A percentile compares a stretch with the other conserved stretches of the same genome.
These are phyloP conservation scores for Melozone crissalis DNA, from an alignment of 2,113 vertebrate species.

Conservation along the genomic window DNA sequence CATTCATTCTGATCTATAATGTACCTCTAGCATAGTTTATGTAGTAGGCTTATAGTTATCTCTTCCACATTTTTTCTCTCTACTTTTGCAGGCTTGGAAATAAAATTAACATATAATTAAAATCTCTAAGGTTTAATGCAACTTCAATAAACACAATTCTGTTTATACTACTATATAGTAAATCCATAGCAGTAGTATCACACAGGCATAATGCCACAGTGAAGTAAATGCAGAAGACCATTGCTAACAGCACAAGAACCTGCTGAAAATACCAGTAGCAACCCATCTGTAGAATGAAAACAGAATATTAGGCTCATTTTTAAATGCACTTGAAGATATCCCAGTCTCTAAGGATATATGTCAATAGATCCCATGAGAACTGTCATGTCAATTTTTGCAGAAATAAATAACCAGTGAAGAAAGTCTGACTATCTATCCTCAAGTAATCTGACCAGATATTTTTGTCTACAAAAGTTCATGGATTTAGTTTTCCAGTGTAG, in stretches of 20 bases:
- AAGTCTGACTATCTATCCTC: not conserved
- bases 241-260: not conserved
- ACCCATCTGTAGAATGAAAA: not conserved
- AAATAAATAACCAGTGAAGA: slow-evolving; percentile 7
- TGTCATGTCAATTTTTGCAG: not conserved
- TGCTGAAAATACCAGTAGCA: not conserved
- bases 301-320: not conserved
- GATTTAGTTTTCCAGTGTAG: not conserved
- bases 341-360: not conserved
- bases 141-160: not conserved
- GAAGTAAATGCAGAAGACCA: not conserved
- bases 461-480: not conserved
- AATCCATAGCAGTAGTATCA: not conserved
- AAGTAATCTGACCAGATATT: not conserved
- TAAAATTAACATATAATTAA: not conserved
- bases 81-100: not conserved
- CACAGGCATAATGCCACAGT: not conserved
- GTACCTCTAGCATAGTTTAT: not conserved
- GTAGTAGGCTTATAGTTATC: not conserved
- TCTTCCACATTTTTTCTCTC: not conserved
- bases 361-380: not conserved
- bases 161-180: not conserved
- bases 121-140: not conserved
- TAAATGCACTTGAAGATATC: not conserved
- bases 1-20: not conserved